These are phyloP conservation scores for Syrmaticus mikado DNA, from an alignment of 2,113 vertebrate genomes.

Conservation along the genomic window DNA sequence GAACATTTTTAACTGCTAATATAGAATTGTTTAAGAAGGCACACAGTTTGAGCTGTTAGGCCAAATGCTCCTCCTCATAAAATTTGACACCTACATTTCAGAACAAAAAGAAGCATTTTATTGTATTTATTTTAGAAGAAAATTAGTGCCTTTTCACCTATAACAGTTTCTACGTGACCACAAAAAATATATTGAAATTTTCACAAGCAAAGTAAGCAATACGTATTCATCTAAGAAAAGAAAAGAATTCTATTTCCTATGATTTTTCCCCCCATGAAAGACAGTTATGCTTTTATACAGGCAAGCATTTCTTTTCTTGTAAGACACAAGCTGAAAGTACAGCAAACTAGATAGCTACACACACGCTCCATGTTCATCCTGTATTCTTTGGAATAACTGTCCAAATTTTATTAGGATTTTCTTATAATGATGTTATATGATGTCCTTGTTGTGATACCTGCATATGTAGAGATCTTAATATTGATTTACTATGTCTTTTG, in stretches of 20 bases:
- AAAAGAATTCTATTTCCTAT: not conserved
- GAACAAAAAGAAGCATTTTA: not conserved
- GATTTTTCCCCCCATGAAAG: not conserved
- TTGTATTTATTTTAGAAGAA: not conserved
- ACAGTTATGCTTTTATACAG: not conserved
- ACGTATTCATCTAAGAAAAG: not conserved
- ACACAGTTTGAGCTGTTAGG: constrained; percentile 2
- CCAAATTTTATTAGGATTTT: constrained; percentile 79
- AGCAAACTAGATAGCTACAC: constrained; percentile 59
- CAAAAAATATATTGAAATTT: not conserved
- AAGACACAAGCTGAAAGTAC: constrained; percentile 50
- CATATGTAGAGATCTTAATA: constrained; percentile 78
- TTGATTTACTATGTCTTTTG: constrained; percentile 82
- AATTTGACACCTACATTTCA: not conserved
- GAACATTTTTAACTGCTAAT: constrained; percentile 31
- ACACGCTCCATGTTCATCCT: constrained; percentile 25
- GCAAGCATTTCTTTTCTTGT: not conserved
- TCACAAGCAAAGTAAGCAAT: not conserved
- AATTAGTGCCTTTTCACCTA: constrained; percentile 12
- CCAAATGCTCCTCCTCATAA: not conserved
- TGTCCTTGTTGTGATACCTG: constrained; percentile 76
- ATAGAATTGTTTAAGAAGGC: not conserved
- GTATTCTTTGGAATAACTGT: constrained; percentile 73
- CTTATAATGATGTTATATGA: constrained; percentile 85
- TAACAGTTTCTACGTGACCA: not conserved